Evolutionary conservation across 2,113 vertebrate genomes (phyloP).

Genomic region (Odontophorus gujanensis): DNA sequence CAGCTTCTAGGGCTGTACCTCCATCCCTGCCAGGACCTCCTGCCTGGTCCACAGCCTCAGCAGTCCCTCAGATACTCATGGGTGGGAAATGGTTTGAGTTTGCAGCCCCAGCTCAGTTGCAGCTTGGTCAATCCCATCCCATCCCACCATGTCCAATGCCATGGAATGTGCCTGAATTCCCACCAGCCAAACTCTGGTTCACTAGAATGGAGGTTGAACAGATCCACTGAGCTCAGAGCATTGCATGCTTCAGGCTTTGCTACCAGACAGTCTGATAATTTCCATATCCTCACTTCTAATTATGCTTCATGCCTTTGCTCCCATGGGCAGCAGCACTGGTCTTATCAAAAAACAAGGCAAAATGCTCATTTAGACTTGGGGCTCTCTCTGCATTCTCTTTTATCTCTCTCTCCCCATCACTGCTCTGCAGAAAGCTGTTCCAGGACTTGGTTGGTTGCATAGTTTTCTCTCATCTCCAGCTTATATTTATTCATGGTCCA

Average conservation of each 20-base stretch:
- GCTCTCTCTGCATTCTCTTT: background rate
- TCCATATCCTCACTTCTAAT: background rate
- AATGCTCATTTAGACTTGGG: background rate
- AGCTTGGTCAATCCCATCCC: background rate
- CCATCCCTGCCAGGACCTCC: background rate
- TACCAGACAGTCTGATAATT: background rate
- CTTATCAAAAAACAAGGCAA: slow-evolving; percentile 21
- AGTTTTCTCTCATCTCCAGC: slow-evolving; percentile 18
- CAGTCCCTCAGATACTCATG: background rate
- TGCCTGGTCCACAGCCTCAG: accelerated
- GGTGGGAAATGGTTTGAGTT: background rate
- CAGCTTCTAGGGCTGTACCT: background rate
- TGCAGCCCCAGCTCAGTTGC: background rate
- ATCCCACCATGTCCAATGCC: background rate
- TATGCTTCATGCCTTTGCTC: background rate
- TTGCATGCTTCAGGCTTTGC: background rate
- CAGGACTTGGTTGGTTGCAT: background rate
- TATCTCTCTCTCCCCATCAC: background rate
- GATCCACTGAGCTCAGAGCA: background rate
- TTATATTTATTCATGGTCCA: slow-evolving; percentile 37
- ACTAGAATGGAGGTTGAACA: background rate
- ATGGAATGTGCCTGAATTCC: background rate
- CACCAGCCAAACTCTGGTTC: accelerated
- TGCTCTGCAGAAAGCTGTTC: background rate
- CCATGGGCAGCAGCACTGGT: background rate